Conservation (phyloP, 2,888 invertebrate species). For the Pandemis heparana region DNA sequence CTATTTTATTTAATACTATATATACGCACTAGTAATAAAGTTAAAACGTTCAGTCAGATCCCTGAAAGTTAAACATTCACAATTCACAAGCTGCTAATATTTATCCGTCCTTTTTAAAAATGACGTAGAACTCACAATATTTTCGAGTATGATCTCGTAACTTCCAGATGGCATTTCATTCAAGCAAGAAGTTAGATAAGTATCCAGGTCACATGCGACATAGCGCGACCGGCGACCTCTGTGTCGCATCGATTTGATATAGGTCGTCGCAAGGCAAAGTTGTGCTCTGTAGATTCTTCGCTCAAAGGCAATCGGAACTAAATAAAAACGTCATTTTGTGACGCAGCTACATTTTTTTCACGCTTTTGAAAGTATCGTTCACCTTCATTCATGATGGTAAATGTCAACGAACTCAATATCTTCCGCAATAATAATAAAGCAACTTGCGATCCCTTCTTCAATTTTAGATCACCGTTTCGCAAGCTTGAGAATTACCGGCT, state of each 20-base stretch:
- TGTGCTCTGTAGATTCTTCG: not conserved
- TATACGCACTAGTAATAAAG: too few relatives aligned
- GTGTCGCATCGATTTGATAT: slow-evolving; percentile 25
- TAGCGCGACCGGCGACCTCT: slow-evolving; percentile 19
- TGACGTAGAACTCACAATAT: not conserved
- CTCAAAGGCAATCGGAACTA: not conserved
- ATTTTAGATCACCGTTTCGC: not conserved
- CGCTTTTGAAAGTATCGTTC: not conserved
- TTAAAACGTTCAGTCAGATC: too few relatives aligned
- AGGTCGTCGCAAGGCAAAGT: slow-evolving; percentile 10
- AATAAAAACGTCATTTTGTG: not conserved
- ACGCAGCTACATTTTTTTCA: not conserved
- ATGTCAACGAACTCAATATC: too few relatives aligned
- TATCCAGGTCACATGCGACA: slow-evolving; percentile 21
- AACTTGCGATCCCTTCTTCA: not conserved
- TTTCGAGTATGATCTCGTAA: not conserved
- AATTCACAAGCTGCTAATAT: not conserved
- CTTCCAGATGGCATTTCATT: slow-evolving; percentile 20
- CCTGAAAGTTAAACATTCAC: too few relatives aligned
- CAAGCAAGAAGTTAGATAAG: slow-evolving; percentile 10
- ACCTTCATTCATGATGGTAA: not conserved
- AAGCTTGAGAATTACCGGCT: not conserved
- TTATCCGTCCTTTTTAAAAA: not conserved
- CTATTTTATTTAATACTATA: too few relatives aligned
- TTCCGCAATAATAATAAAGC: not conserved